Evolutionary conservation across 2,888 invertebrate genomes (phyloP), one percentile per base, ranked within the genome.

Genomic region (Polymixis lichenea): DNA sequence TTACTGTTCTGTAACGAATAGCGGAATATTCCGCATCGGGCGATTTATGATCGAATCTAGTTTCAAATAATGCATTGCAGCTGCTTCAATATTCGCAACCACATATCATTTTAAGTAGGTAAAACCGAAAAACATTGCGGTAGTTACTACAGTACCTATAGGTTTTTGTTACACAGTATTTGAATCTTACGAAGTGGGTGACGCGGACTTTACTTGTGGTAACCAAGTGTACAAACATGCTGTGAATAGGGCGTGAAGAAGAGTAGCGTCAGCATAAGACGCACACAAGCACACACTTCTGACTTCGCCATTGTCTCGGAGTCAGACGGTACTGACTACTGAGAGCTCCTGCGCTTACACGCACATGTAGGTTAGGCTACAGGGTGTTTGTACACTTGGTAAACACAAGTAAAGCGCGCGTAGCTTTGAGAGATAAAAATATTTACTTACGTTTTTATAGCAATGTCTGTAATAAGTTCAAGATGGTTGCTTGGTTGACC

Each of bases 51-150:
- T 46, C n/a, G 6, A 25, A 46, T 73, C 53, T 66, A 32, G n/a
- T 66, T 66, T 55, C n/a, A 53, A 53, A 67, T 76, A 53, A 67
- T 76, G 51, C 22, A 49, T 60, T 46, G 60, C 74, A 74, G 62
- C 28, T 67, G 49, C 19, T 67, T 55, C 61, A 25, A 9, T 66
- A 66, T 53, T 43, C 11, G n/a, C 2, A 22, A 38, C 2, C 6
- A 72, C 58, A 28, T 19, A 51, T 46, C 7, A 32, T 43, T 72
- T 38, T 1, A 71, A 17, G 55, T 11, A 32, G n/a, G 55, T 11
- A 32, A 32, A 28, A 32, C 28, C 7, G 2, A 25, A 25, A 7
- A 38, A 38, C 19, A 49, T 38, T 46, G 61, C n/a, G 6, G 6
- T n/a, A 49, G 25, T 49, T 65, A 19, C 28, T 25, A n/a, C 43